Conservation (phyloP, 2,888 invertebrate genomes). For the Drosophila tripunctata region DNA sequence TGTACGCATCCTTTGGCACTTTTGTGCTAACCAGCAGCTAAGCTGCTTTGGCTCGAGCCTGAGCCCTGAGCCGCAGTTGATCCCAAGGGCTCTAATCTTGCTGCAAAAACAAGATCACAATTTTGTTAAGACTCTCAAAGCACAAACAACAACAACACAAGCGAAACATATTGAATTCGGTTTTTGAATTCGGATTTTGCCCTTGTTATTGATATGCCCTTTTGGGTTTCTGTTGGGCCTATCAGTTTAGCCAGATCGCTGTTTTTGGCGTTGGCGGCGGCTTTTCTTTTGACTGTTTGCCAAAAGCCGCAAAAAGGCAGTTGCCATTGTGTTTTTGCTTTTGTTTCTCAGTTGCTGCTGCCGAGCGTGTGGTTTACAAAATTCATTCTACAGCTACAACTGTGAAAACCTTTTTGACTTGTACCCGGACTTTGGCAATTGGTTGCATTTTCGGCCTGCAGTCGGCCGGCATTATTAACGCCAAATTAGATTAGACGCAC, state of each 20-base stretch:
- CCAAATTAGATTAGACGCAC: conserved; percentile 81
- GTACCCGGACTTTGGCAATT: conserved; percentile 71
- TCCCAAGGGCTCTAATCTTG: conserved; percentile 69
- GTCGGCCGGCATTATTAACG: conserved; percentile 74
- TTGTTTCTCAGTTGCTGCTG: too few relatives aligned
- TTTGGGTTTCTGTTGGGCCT: conserved; percentile 22
- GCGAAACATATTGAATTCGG: too few relatives aligned
- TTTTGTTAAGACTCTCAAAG: conserved; percentile 58
- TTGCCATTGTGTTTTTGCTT: conserved; percentile 58
- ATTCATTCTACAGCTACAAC: too few relatives aligned
- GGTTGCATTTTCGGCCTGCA: conserved; percentile 18
- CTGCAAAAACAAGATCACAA: conserved; percentile 80
- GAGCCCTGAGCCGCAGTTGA: conserved; percentile 33
- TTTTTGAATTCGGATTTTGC: conserved; percentile 13
- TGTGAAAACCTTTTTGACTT: conserved; percentile 82
- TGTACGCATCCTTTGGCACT: conserved; percentile 23
- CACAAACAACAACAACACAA: conserved; percentile 56
- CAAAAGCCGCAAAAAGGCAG: conserved; percentile 74
- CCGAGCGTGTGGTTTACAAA: conserved; percentile 16
- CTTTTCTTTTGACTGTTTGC: conserved; percentile 45
- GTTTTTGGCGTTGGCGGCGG: conserved; percentile 47
- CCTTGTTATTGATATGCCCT: conserved; percentile 74
- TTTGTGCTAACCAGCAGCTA: conserved; percentile 45
- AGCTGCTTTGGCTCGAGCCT: conserved; percentile 82
- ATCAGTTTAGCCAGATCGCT: conserved; percentile 60